phyloP scores from a whole-genome alignment of 2,113 vertebrate genomes.

The Gymnorhina tibicen region DNA sequence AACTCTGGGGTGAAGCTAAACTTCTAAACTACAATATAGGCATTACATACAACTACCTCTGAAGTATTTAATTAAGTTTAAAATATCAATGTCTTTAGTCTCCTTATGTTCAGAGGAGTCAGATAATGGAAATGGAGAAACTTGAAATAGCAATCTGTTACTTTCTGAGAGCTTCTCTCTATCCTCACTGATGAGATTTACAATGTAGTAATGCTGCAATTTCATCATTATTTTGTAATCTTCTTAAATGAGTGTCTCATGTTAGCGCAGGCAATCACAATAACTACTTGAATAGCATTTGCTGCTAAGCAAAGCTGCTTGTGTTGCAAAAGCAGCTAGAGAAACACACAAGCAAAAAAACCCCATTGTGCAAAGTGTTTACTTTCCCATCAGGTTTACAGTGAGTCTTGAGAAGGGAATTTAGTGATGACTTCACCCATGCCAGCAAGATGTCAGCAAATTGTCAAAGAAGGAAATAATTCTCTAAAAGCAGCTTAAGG shows the following conservation, averaged over 20 bases:
- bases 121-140: neutral
- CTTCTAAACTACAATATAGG: neutral
- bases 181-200: slow-evolving; percentile 24
- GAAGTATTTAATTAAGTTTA: neutral
- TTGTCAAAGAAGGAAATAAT: slow-evolving; percentile 8
- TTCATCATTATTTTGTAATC: slow-evolving; percentile 67
- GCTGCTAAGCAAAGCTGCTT: slow-evolving; percentile 35
- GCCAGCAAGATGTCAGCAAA: neutral
- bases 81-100: neutral
- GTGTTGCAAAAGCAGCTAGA: slow-evolving; percentile 40
- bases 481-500: neutral
- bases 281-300: slow-evolving; percentile 43
- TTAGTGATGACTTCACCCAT: neutral
- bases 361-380: neutral
- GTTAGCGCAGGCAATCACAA: slow-evolving; percentile 44
- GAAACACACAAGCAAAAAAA: neutral
- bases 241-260: slow-evolving; percentile 53
- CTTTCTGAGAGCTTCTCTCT: neutral
- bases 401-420: slow-evolving; percentile 7
- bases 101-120: neutral
- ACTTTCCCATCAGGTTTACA: neutral
- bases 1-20: neutral
- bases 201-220: slow-evolving; percentile 33
- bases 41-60: neutral
- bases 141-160: neutral